Base-by-base conservation (phyloP, 2,888 invertebrate species). In the Harpalus rubripes region DNA sequence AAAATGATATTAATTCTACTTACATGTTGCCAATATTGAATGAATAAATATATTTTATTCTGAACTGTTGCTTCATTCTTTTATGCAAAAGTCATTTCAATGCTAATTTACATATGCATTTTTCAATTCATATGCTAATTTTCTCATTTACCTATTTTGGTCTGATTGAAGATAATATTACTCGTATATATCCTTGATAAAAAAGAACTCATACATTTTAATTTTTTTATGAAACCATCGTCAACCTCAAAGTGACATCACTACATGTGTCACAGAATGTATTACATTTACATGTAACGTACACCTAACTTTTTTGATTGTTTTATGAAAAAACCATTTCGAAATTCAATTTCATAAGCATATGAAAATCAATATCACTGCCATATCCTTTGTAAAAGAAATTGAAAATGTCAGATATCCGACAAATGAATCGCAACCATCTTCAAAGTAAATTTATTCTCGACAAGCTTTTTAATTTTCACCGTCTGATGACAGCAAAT, bases 401-500 rank as follows among this genome's bases (percentile, higher is more conserved):
- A 79, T 79, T 58, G 79, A 61, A 79, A 59, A 59, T 16, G 32
- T 61, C 79, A 79, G 39, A 59, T 79, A 32, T 79, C 15, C 61
- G 52, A 61, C 79, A 59, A 79, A 79, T 79, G 79, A 79, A 79
- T 79, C 32, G n/a, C 16, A 15, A 16, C 15, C 61, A 59, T 26
- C n/a, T 32, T 32, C 58, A 61, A 39, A 32, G 59, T 79, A 61
- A 61, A 79, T 79, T 78, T 22, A 56, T 22, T 32, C 72, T 39
- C 39, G 16, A 39, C 59, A 79, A 79, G 79, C 39, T 52, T 79
- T 59, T 79, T 58, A 58, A 79, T 79, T 79, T 79, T 61, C 79
- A 7, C 26, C 32, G 44, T 22, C 22, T 18, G 44, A 10, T 74
- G 41, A 74, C 72, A 44, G 72, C 22, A 74, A 74, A 74, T 74